A percentile compares a stretch with the other conserved stretches of the same genome.
Evolutionary conservation across 2,888 invertebrate species (phyloP).

Genomic region (Erebia aethiops): DNA sequence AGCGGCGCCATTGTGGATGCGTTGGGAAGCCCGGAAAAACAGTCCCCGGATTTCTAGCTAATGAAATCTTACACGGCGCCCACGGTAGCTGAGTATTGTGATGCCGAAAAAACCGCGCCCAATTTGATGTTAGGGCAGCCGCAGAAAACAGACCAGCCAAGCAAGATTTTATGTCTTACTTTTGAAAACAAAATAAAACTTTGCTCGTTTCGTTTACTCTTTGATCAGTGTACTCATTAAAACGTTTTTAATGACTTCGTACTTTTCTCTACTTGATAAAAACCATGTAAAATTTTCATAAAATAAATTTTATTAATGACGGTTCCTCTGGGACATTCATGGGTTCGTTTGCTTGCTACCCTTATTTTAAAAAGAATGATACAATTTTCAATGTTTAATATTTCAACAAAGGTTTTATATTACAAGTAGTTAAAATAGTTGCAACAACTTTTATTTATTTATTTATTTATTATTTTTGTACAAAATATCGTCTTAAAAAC

Average conservation of each 20-base stretch:
- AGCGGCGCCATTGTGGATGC: slow-evolving; percentile 80
- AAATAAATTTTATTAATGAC: background rate
- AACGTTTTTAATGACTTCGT: background rate
- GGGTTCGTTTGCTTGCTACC: background rate
- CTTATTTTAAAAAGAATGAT: no score
- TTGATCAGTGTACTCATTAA: background rate
- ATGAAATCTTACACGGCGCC: slow-evolving; percentile 73
- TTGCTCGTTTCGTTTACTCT: background rate
- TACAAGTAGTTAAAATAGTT: no score
- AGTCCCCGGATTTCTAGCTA: slow-evolving; percentile 77
- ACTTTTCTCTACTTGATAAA: background rate
- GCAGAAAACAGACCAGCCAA: slow-evolving; percentile 10
- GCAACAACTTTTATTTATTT: no score
- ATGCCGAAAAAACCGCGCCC: slow-evolving; percentile 51
- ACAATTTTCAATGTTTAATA: no score
- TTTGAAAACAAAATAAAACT: background rate
- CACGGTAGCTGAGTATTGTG: slow-evolving; percentile 60
- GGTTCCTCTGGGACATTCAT: background rate
- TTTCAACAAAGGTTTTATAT: no score
- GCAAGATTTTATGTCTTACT: background rate
- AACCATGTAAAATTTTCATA: background rate
- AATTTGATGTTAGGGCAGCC: slow-evolving; percentile 43
- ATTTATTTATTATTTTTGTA: no score
- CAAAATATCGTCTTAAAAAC: no score
- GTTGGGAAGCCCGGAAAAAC: slow-evolving; percentile 79